A percentile compares a stretch with the other conserved stretches of the same genome.
phyloP scores from a whole-genome alignment of 2,888 invertebrate genomes.

The Dasypolia templi region DNA sequence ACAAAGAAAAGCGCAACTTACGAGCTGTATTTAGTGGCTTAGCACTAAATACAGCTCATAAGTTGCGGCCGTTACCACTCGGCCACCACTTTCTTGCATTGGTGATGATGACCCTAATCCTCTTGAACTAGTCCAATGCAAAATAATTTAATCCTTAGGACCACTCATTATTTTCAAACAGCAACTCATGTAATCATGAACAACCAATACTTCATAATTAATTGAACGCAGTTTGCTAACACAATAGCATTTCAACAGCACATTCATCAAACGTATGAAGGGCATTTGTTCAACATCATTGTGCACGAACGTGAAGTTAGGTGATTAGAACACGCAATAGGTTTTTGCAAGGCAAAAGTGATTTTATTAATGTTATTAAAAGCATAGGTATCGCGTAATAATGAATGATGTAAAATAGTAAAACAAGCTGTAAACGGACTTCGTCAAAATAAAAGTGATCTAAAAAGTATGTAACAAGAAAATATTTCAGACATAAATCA shows the following conservation, averaged over 20 bases:
- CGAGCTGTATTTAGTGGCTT: no score
- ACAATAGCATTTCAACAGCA: constrained; percentile 61
- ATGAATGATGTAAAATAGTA: background rate
- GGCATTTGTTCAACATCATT: constrained; percentile 60
- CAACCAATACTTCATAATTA: constrained; percentile 45
- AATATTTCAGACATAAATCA: no score
- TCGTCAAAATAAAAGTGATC: no score
- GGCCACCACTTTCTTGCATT: no score
- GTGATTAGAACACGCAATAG: constrained; percentile 52
- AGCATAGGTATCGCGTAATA: background rate
- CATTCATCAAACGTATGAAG: constrained; percentile 65
- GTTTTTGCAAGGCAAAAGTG: constrained; percentile 22
- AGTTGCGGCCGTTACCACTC: no score
- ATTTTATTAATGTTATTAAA: constrained; percentile 2
- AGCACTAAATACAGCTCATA: no score
- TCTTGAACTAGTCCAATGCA: background rate
- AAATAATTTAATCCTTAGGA: background rate
- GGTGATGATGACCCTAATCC: background rate
- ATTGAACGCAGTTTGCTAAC: constrained; percentile 57
- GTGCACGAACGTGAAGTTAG: constrained; percentile 61
- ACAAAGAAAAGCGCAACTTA: no score
- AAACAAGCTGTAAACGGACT: no score
- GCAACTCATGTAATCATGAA: constrained; percentile 26
- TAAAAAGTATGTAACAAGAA: no score
- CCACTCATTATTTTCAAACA: constrained; percentile 17